Evolutionary conservation across 2,888 invertebrate species (phyloP).

Genomic region (Helicoverpa assulta): DNA sequence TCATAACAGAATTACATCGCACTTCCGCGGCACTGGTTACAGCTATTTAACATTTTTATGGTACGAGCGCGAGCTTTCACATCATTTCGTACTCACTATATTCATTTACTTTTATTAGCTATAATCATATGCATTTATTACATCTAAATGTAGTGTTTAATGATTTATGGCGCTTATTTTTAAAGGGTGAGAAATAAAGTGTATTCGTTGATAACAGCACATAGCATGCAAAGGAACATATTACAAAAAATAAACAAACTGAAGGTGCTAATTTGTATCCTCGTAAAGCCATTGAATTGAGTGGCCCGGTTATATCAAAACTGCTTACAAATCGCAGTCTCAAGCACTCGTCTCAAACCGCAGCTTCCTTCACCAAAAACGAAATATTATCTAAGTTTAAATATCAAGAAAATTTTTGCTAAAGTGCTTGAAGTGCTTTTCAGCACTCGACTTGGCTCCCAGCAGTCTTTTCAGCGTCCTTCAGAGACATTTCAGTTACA

Average conservation of each 20-base stretch:
- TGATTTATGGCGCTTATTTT: too few relatives aligned
- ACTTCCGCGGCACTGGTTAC: background rate
- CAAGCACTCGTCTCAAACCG: slow-evolving; percentile 10
- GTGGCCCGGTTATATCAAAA: too few relatives aligned
- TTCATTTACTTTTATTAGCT: background rate
- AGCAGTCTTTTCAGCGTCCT: slow-evolving; percentile 55
- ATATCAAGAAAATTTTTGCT: slow-evolving; percentile 48
- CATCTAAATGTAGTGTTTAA: too few relatives aligned
- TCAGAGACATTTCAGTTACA: slow-evolving; percentile 60
- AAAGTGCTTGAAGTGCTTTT: slow-evolving; percentile 52
- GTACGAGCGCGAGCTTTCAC: slow-evolving; percentile 18
- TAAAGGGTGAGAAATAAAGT: too few relatives aligned
- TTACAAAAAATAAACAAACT: too few relatives aligned
- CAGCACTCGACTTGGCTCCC: slow-evolving; percentile 56
- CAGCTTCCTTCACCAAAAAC: slow-evolving; percentile 21
- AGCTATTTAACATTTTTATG: slow-evolving; percentile 47
- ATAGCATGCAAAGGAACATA: too few relatives aligned
- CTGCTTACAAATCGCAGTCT: background rate
- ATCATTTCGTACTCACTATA: slow-evolving; percentile 38
- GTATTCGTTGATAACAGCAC: too few relatives aligned
- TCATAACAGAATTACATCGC: too few relatives aligned
- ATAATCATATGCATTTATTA: too few relatives aligned
- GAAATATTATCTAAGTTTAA: slow-evolving; percentile 53
- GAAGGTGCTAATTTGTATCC: too few relatives aligned
- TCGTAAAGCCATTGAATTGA: too few relatives aligned